Evolutionary conservation across 2,888 invertebrate genomes (phyloP).

Genomic region (Romanomermis culicivorax): DNA sequence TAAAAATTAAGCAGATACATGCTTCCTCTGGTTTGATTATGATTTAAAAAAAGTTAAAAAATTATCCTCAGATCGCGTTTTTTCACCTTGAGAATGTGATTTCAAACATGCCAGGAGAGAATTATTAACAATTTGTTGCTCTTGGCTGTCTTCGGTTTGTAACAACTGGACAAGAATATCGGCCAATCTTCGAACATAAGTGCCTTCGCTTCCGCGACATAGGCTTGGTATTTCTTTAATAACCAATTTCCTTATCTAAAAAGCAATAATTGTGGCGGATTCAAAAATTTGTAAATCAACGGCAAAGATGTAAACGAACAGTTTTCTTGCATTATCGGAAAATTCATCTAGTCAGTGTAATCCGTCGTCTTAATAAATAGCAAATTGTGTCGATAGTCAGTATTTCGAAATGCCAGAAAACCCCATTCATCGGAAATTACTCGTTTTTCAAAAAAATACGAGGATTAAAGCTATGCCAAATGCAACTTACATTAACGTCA

Average conservation of each 20-base stretch:
- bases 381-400: not conserved
- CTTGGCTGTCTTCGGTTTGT: conserved; percentile 60
- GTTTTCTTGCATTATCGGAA: too few relatives aligned
- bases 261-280: not conserved
- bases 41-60: conserved; percentile 5
- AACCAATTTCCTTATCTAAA: conserved; percentile 72
- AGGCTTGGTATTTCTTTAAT: conserved; percentile 69
- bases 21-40: not conserved
- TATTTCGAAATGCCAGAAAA: conserved; percentile 13
- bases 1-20: conserved; percentile 17
- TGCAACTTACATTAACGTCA: conserved; percentile 60
- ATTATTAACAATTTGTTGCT: conserved; percentile 59
- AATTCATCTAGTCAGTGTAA: not conserved
- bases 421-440: not conserved
- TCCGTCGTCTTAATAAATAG: not conserved
- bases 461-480: too few relatives aligned
- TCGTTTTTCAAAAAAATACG: too few relatives aligned
- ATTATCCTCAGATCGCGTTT: not conserved
- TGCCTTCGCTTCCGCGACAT: conserved; percentile 57
- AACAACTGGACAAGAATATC: conserved; percentile 75
- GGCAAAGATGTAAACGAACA: too few relatives aligned
- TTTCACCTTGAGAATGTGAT: conserved; percentile 28
- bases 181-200: conserved; percentile 61
- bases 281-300: not conserved
- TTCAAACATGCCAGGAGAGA: conserved; percentile 52